A percentile compares a stretch with the other conserved stretches of the same genome.
These are phyloP conservation scores for Drosophila lacertosa DNA, from an alignment of 1,140 invertebrate genomes.

Conservation along the genomic window DNA sequence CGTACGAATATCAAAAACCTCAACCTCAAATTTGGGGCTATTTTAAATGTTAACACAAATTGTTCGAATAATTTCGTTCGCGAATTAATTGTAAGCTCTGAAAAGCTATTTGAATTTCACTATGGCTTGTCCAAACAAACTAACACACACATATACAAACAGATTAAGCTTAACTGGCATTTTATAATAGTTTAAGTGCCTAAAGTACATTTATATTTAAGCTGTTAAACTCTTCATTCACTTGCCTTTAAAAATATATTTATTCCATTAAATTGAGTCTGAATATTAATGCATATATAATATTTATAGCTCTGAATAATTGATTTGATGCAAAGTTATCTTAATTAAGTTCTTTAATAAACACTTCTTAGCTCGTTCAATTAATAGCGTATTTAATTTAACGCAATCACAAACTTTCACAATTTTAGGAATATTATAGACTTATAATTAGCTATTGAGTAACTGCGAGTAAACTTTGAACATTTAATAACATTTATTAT, in stretches of 20 bases:
- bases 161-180: neutral
- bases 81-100: constrained; percentile 9
- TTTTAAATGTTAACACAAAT: constrained; percentile 43
- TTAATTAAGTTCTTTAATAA: neutral
- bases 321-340: neutral
- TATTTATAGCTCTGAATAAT: neutral
- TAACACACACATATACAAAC: neutral
- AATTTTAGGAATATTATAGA: neutral
- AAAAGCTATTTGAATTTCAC: neutral
- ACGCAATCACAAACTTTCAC: constrained; percentile 2
- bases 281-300: neutral
- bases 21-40: constrained; percentile 1
- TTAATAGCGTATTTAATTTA: neutral
- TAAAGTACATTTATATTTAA: neutral
- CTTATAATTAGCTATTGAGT: neutral
- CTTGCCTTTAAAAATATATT: neutral
- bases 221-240: neutral
- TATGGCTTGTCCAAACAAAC: neutral
- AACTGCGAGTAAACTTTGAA: neutral
- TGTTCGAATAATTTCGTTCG: constrained; percentile 4
- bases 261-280: neutral
- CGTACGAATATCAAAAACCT: constrained; percentile 8
- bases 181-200: neutral
- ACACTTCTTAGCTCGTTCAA: neutral
- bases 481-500: neutral